Evolutionary conservation across 2,113 vertebrate genomes (phyloP).

Genomic region (Grammomys dolichurus): DNA sequence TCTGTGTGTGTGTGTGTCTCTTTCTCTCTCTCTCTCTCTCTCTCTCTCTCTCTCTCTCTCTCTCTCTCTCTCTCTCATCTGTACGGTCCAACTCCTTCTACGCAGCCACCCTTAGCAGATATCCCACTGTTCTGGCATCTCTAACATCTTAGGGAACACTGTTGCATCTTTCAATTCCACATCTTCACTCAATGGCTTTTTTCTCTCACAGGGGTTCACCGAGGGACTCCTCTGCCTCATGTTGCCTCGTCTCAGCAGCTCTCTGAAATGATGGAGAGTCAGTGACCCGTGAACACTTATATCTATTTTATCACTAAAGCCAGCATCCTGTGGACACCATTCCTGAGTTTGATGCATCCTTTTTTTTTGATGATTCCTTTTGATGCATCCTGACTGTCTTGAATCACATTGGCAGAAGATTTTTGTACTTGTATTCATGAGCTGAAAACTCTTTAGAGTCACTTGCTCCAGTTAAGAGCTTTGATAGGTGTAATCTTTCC

Average conservation of each 20-base stretch:
- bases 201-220: background rate
- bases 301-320: background rate
- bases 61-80: no score
- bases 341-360: background rate
- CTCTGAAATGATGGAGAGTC: background rate
- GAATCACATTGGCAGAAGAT: background rate
- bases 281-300: background rate
- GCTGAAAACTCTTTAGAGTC: background rate
- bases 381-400: no score
- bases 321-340: background rate
- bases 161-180: background rate
- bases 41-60: background rate
- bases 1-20: no score
- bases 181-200: background rate
- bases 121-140: background rate
- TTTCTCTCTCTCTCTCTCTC: no score
- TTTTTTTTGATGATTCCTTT: background rate
- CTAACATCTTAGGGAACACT: background rate
- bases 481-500: background rate
- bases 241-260: background rate
- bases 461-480: background rate
- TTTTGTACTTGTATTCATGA: background rate
- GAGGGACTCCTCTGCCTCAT: background rate
- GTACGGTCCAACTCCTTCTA: no score
- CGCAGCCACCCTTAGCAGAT: background rate